Conservation (phyloP, 2,113 vertebrate species). For the Promerops cafer region DNA sequence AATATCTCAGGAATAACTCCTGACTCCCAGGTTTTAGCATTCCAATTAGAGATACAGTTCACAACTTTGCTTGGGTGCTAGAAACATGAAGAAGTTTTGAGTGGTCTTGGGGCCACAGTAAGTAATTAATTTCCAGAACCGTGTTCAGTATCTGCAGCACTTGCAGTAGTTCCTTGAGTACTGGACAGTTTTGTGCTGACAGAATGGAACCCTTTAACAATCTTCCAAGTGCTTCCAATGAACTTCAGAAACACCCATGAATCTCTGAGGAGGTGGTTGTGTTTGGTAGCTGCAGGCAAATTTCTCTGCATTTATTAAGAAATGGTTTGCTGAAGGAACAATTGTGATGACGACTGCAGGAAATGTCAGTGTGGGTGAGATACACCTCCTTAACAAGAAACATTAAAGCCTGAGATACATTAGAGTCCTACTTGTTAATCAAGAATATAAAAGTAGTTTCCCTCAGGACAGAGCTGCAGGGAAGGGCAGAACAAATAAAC, state of each 20-base stretch:
- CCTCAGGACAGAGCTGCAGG: conserved; percentile 11
- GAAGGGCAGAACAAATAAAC: conserved; percentile 17
- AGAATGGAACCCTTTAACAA: neutral
- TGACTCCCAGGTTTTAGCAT: neutral
- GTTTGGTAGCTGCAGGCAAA: conserved; percentile 31
- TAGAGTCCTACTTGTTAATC: neutral
- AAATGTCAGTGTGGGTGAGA: conserved; percentile 41
- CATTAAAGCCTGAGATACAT: conserved; percentile 8
- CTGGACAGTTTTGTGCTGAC: neutral
- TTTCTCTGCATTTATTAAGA: neutral
- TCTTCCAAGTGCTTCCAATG: neutral
- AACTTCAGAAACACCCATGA: neutral
- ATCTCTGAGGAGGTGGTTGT: neutral
- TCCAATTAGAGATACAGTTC: neutral
- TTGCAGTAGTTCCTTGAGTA: neutral
- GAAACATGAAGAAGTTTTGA: neutral
- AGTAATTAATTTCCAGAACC: neutral
- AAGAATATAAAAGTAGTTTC: neutral
- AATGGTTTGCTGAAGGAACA: conserved; percentile 14
- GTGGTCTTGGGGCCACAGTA: neutral
- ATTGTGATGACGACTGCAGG: conserved; percentile 32
- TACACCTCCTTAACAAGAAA: neutral
- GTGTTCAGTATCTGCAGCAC: neutral
- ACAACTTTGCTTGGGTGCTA: neutral
- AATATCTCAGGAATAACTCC: neutral